Percentiles rank a stretch among this genome's conserved stretches.
phyloP scores from a whole-genome alignment of 2,888 invertebrate genomes.

The Synergus umbraculus region DNA sequence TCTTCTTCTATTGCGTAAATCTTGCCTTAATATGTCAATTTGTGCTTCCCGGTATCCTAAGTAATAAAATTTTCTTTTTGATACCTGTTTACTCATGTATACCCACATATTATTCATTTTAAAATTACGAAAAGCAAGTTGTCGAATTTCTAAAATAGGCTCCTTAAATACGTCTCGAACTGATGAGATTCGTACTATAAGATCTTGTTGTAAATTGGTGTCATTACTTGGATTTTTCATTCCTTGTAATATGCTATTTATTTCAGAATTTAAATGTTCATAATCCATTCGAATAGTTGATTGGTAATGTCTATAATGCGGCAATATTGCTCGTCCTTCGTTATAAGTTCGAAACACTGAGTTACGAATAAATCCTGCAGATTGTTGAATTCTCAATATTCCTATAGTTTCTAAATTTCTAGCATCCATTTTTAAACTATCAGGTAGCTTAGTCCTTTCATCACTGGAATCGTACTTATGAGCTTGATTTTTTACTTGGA shows the following conservation, averaged over 20 bases:
- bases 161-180: background rate
- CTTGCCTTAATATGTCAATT: background rate
- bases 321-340: background rate
- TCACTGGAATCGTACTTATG: background rate
- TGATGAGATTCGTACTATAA: background rate
- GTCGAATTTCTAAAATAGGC: background rate
- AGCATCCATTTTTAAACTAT: background rate
- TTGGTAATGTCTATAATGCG: background rate
- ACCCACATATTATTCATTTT: background rate
- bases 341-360: background rate
- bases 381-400: background rate
- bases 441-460: background rate
- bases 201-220: background rate
- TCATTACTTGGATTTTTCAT: background rate
- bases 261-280: background rate
- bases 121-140: background rate
- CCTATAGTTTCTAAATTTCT: background rate
- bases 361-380: background rate
- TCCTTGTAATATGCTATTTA: background rate
- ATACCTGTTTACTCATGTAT: background rate
- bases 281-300: background rate
- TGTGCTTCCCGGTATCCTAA: background rate
- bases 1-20: background rate
- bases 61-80: background rate
- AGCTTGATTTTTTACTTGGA: background rate